Conservation (phyloP, 2,113 vertebrate genomes). For the Chauna torquata region DNA sequence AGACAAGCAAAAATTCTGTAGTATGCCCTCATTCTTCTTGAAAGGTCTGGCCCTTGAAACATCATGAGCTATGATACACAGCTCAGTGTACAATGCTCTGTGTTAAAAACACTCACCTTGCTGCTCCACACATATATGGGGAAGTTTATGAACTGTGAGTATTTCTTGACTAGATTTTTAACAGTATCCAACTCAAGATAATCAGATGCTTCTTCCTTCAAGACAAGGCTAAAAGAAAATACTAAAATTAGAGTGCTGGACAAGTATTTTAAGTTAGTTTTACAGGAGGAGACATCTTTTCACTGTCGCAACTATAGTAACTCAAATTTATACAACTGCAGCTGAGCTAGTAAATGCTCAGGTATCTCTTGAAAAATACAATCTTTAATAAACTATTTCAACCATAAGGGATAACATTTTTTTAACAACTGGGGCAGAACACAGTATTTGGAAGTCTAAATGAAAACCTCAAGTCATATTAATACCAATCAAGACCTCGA, state of each 20-base stretch:
- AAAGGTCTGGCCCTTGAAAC: neutral
- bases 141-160: conserved; percentile 99
- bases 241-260: neutral
- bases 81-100: fast-evolving
- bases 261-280: neutral
- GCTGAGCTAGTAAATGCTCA: neutral
- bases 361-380: neutral
- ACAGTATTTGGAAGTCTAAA: neutral
- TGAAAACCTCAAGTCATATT: neutral
- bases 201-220: conserved; percentile 98
- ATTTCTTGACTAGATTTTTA: conserved; percentile 96
- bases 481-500: neutral
- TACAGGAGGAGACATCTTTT: neutral
- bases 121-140: conserved; percentile 99
- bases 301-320: neutral
- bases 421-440: neutral
- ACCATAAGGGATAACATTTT: neutral
- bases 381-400: neutral
- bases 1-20: neutral
- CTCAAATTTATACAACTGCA: neutral
- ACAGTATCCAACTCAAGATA: conserved; percentile 98
- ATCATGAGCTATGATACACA: neutral
- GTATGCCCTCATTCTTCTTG: neutral
- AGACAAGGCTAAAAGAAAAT: conserved; percentile 81
- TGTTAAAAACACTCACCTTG: conserved; percentile 81